Percentiles rank a stretch among this genome's conserved stretches.
phyloP scores from a whole-genome alignment of 2,888 invertebrate genomes.

The Rhingia campestris region DNA sequence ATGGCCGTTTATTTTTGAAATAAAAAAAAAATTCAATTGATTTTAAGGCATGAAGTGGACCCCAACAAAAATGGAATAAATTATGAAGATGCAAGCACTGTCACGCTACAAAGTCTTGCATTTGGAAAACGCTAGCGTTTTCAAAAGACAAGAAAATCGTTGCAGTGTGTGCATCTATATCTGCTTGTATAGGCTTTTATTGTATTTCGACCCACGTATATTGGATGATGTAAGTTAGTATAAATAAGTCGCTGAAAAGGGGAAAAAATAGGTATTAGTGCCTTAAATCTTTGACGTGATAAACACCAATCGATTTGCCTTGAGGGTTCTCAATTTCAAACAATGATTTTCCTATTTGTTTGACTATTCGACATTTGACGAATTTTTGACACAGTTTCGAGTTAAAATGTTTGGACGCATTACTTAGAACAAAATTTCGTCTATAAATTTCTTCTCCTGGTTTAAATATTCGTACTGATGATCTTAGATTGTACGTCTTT shows the following conservation, averaged over 20 bases:
- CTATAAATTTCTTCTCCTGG: background rate
- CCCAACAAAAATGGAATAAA: no score
- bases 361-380: background rate
- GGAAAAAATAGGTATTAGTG: no score
- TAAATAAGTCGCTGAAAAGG: no score
- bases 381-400: background rate
- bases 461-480: background rate
- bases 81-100: no score
- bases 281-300: background rate
- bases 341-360: no score
- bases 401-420: background rate
- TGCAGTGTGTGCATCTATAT: background rate
- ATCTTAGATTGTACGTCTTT: background rate
- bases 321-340: no score
- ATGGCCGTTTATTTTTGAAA: no score
- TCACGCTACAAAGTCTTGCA: slow-evolving; percentile 1
- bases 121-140: background rate
- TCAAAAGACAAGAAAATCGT: background rate
- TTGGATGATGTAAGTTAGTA: no score
- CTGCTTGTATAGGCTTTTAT: background rate
- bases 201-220: background rate
- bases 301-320: background rate
- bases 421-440: background rate
- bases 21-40: no score
- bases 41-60: no score